Evolutionary conservation across 2,113 vertebrate species (phyloP), one percentile per base, ranked within the genome.

Genomic region (Chitala chitala): DNA sequence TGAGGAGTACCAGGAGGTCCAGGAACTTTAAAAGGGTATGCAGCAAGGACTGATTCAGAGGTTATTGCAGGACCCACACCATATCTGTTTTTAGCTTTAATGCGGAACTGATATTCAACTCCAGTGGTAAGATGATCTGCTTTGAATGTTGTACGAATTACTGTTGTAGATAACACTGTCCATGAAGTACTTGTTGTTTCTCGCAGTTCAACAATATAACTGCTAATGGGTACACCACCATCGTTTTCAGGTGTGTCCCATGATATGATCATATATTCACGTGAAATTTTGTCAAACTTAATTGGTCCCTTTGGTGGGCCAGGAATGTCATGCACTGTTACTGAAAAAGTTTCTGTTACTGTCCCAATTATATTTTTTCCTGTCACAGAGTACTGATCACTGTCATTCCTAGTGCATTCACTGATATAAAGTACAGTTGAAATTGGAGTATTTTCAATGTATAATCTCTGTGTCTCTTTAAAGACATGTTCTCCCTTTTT

Each of bases 11-110:
- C 96, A 79, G 97, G 96, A 80, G 95, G 96, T 3, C 97, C 96
- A 73, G 97, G 97, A 12, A 87, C 92, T 81, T 95, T 98, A 85
- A 98, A 99, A 73, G 96, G 96, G 88, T 94, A 98, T 69, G 85
- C 92, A 83, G 97, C 97, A 81, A 96, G 86, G 24, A 98, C 78
- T 79, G 93, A 73, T 44, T 92, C 90, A 82, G 97, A 98, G 53
- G 83, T 93, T 74, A 98, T 94, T 75, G 92, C 86, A 72, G 94
- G 94, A 65, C 97, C 95, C 80, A 83, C 85, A 79, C 97, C 97
- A 24, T 98, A 98, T 84, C 96, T 93, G 74, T 99, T 99, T 83
- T 98, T 96, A 78, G 97, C 97, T 87, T 92, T 98, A 58, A 99
- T 90, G 31, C 97, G 94, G 86, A 99, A 99, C 64, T 98, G 96